Conservation (phyloP, 2,797 vertebrate species). For the Ctenopoma kingsleyae region DNA sequence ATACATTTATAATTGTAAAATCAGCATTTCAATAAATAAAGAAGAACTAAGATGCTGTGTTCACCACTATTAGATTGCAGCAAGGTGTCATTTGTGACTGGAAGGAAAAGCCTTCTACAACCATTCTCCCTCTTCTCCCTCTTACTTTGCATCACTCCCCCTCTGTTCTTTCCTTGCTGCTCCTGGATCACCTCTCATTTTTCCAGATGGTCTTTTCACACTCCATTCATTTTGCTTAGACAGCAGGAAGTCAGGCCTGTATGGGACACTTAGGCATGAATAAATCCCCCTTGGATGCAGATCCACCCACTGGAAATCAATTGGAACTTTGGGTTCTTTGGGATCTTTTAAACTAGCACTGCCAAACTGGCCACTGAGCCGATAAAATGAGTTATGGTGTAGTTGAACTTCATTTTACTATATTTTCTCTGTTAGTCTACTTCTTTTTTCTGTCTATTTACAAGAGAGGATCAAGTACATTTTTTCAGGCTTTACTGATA, state of each 20-base stretch:
- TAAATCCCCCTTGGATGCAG: conserved; percentile 51
- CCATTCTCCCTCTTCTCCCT: conserved; percentile 5
- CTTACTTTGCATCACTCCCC: conserved; percentile 12
- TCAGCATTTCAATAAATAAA: conserved; percentile 4
- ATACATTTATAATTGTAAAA: not conserved
- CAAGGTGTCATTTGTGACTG: not conserved
- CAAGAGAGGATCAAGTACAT: conserved; percentile 33
- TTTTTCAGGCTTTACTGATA: conserved; percentile 14
- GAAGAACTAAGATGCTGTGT: not conserved
- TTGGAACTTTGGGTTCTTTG: conserved; percentile 54
- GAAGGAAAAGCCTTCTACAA: not conserved
- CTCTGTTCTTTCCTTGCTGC: conserved; percentile 16
- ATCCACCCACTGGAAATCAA: conserved; percentile 55
- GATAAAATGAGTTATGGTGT: conserved; percentile 52
- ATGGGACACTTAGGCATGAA: conserved; percentile 54
- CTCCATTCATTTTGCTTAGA: conserved; percentile 55
- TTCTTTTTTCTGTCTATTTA: conserved; percentile 27
- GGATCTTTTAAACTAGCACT: conserved; percentile 34
- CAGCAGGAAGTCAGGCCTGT: conserved; percentile 61
- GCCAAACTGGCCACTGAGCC: conserved; percentile 49
- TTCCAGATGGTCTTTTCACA: conserved; percentile 72
- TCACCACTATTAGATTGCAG: not conserved
- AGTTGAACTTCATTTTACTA: conserved; percentile 47
- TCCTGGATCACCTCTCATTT: conserved; percentile 59
- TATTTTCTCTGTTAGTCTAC: conserved; percentile 28